Evolutionary conservation across 2,888 invertebrate species (phyloP).

Genomic region (Plagodis pulveraria): DNA sequence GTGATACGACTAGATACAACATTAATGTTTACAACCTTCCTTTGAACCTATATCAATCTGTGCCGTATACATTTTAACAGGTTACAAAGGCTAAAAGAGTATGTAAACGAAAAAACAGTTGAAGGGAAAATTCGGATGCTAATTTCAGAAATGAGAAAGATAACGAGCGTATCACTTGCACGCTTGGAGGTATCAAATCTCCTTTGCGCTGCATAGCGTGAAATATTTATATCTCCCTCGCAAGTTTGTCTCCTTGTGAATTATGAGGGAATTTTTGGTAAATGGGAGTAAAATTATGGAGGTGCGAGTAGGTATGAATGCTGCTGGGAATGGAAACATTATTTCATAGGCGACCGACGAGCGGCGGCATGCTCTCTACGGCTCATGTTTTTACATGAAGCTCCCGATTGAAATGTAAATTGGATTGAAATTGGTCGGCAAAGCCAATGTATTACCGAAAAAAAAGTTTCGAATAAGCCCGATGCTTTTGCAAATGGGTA

Average conservation of each 20-base stretch:
- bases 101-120: slow-evolving; percentile 33
- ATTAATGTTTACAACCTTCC: slow-evolving; percentile 1
- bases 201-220: slow-evolving; percentile 34
- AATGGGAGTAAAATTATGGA: slow-evolving; percentile 45
- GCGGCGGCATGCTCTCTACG: slow-evolving; percentile 53
- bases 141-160: slow-evolving; percentile 41
- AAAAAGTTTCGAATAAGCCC: slow-evolving; percentile 51
- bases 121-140: slow-evolving; percentile 40
- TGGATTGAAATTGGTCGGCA: slow-evolving; percentile 75
- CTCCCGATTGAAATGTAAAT: slow-evolving; percentile 78
- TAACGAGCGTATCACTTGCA: slow-evolving; percentile 43
- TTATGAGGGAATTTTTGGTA: slow-evolving; percentile 55
- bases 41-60: slow-evolving; percentile 5
- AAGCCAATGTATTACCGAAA: slow-evolving; percentile 68
- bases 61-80: slow-evolving; percentile 13
- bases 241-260: slow-evolving; percentile 52
- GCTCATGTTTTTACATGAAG: slow-evolving; percentile 78
- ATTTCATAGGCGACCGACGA: slow-evolving; percentile 65
- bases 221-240: slow-evolving; percentile 55
- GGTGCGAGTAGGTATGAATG: slow-evolving; percentile 44
- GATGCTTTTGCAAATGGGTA: slow-evolving; percentile 56
- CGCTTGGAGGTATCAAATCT: slow-evolving; percentile 47
- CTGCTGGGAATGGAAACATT: slow-evolving; percentile 54
- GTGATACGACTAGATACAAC: slow-evolving; percentile 1
- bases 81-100: neutral